Evolutionary conservation across 2,797 vertebrate genomes (phyloP).

Genomic region (Chiroxiphia lanceolata): DNA sequence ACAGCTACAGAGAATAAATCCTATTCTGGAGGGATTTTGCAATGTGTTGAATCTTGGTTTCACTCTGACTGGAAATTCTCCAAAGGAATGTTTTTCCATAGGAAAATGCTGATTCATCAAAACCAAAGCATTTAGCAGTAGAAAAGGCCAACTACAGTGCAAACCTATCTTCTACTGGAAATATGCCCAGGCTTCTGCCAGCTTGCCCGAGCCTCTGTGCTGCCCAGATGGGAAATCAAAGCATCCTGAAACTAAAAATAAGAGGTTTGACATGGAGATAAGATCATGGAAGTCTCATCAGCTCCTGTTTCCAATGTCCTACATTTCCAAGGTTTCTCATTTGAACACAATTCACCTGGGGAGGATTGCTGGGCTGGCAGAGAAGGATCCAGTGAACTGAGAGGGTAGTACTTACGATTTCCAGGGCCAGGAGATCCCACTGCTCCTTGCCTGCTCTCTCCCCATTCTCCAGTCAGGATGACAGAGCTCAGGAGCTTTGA

Average conservation of each 20-base stretch:
- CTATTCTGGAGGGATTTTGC: neutral
- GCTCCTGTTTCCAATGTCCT: neutral
- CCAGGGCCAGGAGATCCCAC: neutral
- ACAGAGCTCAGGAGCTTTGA: neutral
- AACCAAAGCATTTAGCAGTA: neutral
- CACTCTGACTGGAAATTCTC: slow-evolving; percentile 33
- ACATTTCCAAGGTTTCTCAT: neutral
- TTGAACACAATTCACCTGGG: neutral
- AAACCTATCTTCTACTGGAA: slow-evolving; percentile 19
- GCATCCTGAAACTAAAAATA: neutral
- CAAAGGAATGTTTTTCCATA: slow-evolving; percentile 55
- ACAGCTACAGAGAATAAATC: neutral
- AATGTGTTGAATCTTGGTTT: neutral
- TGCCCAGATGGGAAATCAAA: slow-evolving; percentile 12
- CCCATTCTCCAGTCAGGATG: neutral
- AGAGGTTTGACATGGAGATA: neutral
- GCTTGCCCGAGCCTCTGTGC: neutral
- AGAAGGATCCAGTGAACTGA: neutral
- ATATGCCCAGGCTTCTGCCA: neutral
- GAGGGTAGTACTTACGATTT: rapidly evolving
- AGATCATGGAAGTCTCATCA: neutral
- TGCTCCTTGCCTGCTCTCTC: neutral
- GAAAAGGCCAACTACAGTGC: neutral
- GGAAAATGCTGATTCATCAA: slow-evolving; percentile 49
- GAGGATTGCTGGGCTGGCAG: neutral